Conservation (phyloP, 2,113 vertebrate genomes). For the Puntigrus tetrazona region DNA sequence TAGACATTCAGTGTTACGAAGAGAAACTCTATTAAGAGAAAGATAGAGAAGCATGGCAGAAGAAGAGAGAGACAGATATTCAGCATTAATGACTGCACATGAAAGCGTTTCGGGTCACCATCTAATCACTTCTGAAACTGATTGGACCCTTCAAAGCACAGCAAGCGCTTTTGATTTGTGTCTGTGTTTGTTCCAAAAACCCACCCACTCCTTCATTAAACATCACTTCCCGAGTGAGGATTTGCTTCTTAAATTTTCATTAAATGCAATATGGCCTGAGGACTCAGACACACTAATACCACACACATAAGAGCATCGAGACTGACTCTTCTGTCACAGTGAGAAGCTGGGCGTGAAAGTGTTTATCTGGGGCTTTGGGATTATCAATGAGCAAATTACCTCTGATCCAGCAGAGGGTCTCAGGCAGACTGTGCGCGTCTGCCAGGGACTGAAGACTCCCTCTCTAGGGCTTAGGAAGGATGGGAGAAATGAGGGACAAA, state of each 20-base stretch:
- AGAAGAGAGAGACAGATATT: background rate
- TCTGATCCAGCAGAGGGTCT: slow-evolving; percentile 37
- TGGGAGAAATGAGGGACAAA: background rate
- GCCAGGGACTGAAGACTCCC: background rate
- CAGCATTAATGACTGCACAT: background rate
- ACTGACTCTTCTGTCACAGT: background rate
- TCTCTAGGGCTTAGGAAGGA: slow-evolving; percentile 3
- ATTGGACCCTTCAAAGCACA: slow-evolving; percentile 29
- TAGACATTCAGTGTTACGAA: background rate
- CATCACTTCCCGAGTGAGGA: slow-evolving; percentile 14
- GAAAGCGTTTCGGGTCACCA: background rate
- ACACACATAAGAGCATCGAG: background rate
- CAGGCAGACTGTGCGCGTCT: slow-evolving; percentile 3
- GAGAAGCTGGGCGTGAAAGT: slow-evolving; percentile 10
- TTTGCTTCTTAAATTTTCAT: slow-evolving; percentile 40
- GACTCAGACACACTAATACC: background rate
- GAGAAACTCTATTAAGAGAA: background rate
- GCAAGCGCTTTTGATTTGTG: slow-evolving; percentile 11
- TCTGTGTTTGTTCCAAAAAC: slow-evolving; percentile 10
- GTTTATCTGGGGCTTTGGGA: slow-evolving; percentile 29
- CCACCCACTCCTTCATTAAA: slow-evolving; percentile 20
- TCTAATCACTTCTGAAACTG: slow-evolving; percentile 24
- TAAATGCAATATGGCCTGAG: slow-evolving; percentile 1
- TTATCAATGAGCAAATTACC: slow-evolving; percentile 37
- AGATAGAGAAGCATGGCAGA: background rate